These are phyloP conservation scores for Allobates femoralis DNA, from an alignment of 2,797 vertebrate genomes.

Conservation along the genomic window DNA sequence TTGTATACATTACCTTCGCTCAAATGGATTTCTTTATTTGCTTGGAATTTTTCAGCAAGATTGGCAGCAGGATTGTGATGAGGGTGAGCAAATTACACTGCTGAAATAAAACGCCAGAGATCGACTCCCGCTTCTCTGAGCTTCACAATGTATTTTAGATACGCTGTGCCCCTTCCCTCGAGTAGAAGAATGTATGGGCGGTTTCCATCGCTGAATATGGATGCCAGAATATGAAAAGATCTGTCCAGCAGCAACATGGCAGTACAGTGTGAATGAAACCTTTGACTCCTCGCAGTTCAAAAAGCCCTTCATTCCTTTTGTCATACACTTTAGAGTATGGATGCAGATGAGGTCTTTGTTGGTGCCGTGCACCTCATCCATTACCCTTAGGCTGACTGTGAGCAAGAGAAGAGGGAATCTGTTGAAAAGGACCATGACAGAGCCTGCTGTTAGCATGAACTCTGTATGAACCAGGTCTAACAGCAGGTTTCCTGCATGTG, in stretches of 20 bases:
- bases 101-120: not conserved
- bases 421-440: conserved; percentile 79
- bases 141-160: not conserved
- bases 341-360: conserved; percentile 85
- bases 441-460: conserved; percentile 81
- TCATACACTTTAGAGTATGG: conserved; percentile 76
- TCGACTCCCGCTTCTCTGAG: not conserved
- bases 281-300: conserved; percentile 70
- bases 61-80: conserved; percentile 1
- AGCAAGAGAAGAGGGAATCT: conserved; percentile 80
- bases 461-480: conserved; percentile 80
- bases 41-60: not conserved
- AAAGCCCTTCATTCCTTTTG: conserved; percentile 77
- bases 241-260: conserved; percentile 61
- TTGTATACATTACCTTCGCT: not conserved
- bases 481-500: conserved; percentile 61
- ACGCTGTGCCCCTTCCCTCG: not conserved
- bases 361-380: conserved; percentile 81
- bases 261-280: conserved; percentile 71
- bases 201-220: conserved; percentile 57
- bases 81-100: not conserved
- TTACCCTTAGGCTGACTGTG: conserved; percentile 79
- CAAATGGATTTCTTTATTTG: conserved; percentile 13
- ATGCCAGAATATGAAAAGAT: conserved; percentile 62
- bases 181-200: conserved; percentile 55